Conservation (phyloP, 2,113 vertebrate genomes). For the Potamarius usumacintae region DNA sequence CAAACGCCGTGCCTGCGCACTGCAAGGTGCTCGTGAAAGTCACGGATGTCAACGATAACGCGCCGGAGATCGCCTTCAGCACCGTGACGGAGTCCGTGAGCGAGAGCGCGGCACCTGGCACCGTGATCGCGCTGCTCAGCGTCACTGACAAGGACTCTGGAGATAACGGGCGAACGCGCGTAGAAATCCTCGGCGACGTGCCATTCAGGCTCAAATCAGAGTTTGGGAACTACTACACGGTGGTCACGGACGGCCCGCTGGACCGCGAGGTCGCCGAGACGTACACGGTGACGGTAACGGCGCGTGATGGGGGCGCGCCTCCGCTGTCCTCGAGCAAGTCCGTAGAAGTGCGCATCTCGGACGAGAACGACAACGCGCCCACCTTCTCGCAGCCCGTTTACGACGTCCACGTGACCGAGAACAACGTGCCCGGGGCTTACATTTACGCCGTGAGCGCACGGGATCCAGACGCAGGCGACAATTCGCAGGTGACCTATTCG, state of each 20-base stretch:
- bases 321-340: slow-evolving; percentile 87
- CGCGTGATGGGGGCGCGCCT: slow-evolving; percentile 85
- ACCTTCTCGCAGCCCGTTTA: slow-evolving; percentile 88
- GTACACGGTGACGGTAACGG: slow-evolving; percentile 91
- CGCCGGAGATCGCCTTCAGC: slow-evolving; percentile 95
- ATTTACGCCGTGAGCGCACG: slow-evolving; percentile 93
- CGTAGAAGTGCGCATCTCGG: slow-evolving; percentile 90
- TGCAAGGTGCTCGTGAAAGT: slow-evolving; percentile 94
- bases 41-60: slow-evolving; percentile 90
- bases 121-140: slow-evolving; percentile 92
- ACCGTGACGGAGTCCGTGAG: slow-evolving; percentile 94
- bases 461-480: slow-evolving; percentile 89
- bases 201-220: slow-evolving; percentile 94
- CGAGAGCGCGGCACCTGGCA: slow-evolving; percentile 89
- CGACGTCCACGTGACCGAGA: slow-evolving; percentile 94
- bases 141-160: slow-evolving; percentile 91
- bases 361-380: slow-evolving; percentile 95
- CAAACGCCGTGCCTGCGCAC: slow-evolving; percentile 93
- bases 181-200: slow-evolving; percentile 90
- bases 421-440: slow-evolving; percentile 95
- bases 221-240: slow-evolving; percentile 93
- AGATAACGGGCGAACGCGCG: slow-evolving; percentile 91
- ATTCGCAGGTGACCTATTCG: slow-evolving; percentile 87
- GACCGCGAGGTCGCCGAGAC: slow-evolving; percentile 89
- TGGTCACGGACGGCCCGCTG: slow-evolving; percentile 89